phyloP scores from a whole-genome alignment of 2,797 vertebrate species.

The Platalea minor region DNA sequence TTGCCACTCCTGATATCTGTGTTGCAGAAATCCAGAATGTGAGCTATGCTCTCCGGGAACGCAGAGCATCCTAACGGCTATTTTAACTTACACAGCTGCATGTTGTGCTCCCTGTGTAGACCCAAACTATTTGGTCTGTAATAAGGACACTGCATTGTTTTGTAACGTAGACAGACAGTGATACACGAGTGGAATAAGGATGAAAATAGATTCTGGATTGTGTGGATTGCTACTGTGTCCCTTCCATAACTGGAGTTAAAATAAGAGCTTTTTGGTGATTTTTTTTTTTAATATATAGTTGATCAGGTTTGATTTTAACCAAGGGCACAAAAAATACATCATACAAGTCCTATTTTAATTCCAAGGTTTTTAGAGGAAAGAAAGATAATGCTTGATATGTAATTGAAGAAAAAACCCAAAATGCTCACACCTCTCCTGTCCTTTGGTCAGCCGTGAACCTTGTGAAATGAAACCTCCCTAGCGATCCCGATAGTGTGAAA shows the following conservation, averaged over 20 bases:
- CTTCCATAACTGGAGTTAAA: background rate
- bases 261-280: background rate
- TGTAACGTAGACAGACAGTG: background rate
- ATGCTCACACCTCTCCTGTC: background rate
- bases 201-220: conserved; percentile 29
- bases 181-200: background rate
- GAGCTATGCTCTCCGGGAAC: background rate
- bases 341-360: background rate
- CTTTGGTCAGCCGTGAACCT: background rate
- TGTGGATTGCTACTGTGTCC: background rate
- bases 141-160: background rate
- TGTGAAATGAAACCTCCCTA: accelerated
- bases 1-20: background rate
- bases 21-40: conserved; percentile 5
- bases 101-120: background rate
- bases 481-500: background rate
- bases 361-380: background rate
- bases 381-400: background rate
- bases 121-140: background rate
- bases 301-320: background rate
- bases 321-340: background rate
- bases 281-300: background rate
- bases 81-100: conserved; percentile 56
- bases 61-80: conserved; percentile 1
- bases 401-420: background rate